Conservation (phyloP, 2,888 invertebrate species). For the Nomada ruficornis region DNA sequence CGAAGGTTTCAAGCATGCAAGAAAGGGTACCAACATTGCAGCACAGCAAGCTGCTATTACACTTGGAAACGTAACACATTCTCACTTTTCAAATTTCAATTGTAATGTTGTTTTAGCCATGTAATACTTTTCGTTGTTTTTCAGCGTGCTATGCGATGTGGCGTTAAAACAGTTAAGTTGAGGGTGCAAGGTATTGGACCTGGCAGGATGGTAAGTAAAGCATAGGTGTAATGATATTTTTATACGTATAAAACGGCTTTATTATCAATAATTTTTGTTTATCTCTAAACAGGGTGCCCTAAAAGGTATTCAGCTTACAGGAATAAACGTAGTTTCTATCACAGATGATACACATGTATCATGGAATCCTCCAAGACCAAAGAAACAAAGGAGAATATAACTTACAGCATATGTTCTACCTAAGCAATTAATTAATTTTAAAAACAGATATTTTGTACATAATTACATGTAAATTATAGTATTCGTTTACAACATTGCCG, state of each 20-base stretch:
- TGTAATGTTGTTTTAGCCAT: constrained; percentile 1
- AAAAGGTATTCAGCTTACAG: constrained; percentile 97
- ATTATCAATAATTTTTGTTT: constrained; percentile 24
- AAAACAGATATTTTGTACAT: constrained; percentile 11
- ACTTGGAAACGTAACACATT: constrained; percentile 87
- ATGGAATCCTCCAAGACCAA: constrained; percentile 92
- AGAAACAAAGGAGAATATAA: constrained; percentile 94
- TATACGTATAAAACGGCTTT: background rate
- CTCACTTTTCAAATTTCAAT: background rate
- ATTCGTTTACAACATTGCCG: constrained; percentile 2
- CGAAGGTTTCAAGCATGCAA: constrained; percentile 97
- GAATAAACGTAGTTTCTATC: constrained; percentile 94
- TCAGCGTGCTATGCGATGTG: constrained; percentile 87
- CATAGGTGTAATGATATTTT: background rate
- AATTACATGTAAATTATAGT: constrained; percentile 4
- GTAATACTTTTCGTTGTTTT: background rate
- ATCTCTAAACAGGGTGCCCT: constrained; percentile 91
- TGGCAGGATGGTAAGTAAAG: constrained; percentile 91
- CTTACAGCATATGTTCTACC: constrained; percentile 20
- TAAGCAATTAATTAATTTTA: constrained; percentile 19
- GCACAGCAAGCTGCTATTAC: constrained; percentile 96
- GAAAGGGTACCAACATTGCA: constrained; percentile 98
- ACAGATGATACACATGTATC: constrained; percentile 96
- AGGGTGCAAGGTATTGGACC: constrained; percentile 94
- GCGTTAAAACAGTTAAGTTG: constrained; percentile 91